Evolutionary conservation across 2,113 vertebrate species (phyloP), one percentile per base, ranked within the genome.

Genomic region (Cyphotilapia sp.): DNA sequence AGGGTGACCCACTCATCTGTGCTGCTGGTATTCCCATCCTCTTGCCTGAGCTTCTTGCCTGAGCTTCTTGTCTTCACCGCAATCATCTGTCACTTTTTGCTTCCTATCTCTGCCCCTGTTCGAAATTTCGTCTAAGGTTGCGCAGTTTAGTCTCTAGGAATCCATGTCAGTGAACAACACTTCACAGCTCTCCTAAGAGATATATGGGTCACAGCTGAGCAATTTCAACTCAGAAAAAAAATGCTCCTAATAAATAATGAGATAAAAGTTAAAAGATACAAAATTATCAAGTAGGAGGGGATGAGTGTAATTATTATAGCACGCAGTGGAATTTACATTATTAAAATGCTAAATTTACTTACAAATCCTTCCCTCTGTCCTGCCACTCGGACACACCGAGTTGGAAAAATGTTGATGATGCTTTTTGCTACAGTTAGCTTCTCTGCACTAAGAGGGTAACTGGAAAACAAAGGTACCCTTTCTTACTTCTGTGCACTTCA

Each of bases 51-150:
- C 24, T 38, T 40, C 35, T 40, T 7, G 35, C 29, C 29, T 35
- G 5, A 38, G 35, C 24, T 38, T 40, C 35, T 40, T 7, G 35
- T 7, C 63, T 71, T 13, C 63, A 24, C n/a, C 2, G 0, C 35
- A 40, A 1, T 71, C 35, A 42, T 22, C 22, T 5, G 33, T 42
- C 17, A 24, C 35, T 71, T 40, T 71, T 40, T 0, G 7, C n/a
- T 22, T 42, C 13, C 2, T 42, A 8, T 35, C n/a, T 69, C 4
- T 71, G 63, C 10, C 4, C 40, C n/a, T 71, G 35, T 0, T 71
- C 1, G 0, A 71, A 2, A 14, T 42, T 19, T 2, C 1, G 0
- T 35, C 61, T 66, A 66, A 66, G 61, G 31, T 66, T 66, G 17
- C 9, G 0, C 31, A 66, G 31, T 35, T 7, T 35, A 33, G 17